Percentiles rank a stretch among this genome's conserved stretches.
phyloP scores from a whole-genome alignment of 2,888 invertebrate genomes.

The Ormyrus pomaceus region DNA sequence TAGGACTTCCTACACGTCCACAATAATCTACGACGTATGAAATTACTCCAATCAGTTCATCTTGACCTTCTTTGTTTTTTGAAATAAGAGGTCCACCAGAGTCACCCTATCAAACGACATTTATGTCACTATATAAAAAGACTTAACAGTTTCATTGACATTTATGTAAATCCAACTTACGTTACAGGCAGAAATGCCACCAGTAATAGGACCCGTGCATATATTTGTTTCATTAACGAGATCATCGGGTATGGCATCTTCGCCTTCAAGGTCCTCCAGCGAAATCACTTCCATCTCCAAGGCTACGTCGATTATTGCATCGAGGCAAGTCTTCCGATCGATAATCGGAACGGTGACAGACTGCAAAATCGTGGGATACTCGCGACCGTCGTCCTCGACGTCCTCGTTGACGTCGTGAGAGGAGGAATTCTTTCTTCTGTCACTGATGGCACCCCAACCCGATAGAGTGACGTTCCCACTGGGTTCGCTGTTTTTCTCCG shows the following conservation, averaged over 20 bases:
- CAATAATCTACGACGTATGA: background rate
- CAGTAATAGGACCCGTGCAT: background rate
- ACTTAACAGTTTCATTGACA: background rate
- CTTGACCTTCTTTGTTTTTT: background rate
- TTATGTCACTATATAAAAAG: background rate
- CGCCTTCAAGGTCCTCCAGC: background rate
- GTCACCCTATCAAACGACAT: constrained; percentile 4
- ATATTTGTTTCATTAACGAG: constrained; percentile 1
- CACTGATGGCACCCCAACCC: constrained; percentile 74
- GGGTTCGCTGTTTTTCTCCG: constrained; percentile 63
- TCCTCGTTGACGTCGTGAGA: too few relatives aligned
- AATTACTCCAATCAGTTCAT: background rate
- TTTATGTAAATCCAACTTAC: background rate
- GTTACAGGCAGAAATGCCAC: background rate
- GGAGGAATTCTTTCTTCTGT: too few relatives aligned
- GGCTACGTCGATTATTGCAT: background rate
- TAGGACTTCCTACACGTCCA: background rate
- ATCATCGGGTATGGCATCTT: background rate
- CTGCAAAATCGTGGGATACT: background rate
- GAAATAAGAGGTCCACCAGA: background rate
- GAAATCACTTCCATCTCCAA: background rate
- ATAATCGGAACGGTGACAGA: background rate
- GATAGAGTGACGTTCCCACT: constrained; percentile 70
- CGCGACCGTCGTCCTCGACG: too few relatives aligned
- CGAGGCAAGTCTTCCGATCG: background rate